These are phyloP conservation scores for Epirrhoe tristata DNA, from an alignment of 2,888 invertebrate species.

Conservation along the genomic window DNA sequence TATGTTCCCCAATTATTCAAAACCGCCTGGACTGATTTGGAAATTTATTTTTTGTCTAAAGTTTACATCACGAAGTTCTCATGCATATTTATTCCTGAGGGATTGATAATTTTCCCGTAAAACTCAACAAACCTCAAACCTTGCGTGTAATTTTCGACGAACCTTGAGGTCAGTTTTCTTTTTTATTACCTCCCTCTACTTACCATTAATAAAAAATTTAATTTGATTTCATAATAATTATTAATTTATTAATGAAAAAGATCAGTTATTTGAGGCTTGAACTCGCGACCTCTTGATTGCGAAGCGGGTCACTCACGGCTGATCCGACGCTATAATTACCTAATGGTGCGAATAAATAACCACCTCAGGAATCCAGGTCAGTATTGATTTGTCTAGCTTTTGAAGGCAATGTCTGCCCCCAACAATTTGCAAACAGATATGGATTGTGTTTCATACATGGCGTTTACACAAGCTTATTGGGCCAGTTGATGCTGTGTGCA, in stretches of 20 bases:
- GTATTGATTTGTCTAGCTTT: not conserved
- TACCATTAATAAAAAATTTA: not conserved
- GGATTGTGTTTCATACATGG: not conserved
- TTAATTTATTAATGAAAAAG: not conserved
- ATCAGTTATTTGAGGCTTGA: not conserved
- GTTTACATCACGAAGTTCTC: no score
- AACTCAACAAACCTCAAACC: no score
- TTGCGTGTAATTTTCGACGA: no score
- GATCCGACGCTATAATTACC: not conserved
- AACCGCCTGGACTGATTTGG: no score
- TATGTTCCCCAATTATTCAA: no score
- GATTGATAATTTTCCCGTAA: no score
- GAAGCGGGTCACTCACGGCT: not conserved
- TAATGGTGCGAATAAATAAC: not conserved
- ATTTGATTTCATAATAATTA: not conserved
- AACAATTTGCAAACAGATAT: not conserved
- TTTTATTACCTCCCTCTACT: not conserved
- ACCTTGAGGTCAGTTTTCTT: no score
- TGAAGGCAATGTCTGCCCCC: not conserved
- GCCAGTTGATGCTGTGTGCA: no score
- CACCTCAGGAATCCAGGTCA: not conserved
- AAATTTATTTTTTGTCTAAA: no score
- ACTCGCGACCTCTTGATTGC: not conserved
- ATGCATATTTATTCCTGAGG: no score
- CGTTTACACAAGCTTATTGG: no score